Percentiles rank a stretch among this genome's conserved stretches.
Conservation (phyloP, 2,113 vertebrate genomes). For the Xenus cinereus region DNA sequence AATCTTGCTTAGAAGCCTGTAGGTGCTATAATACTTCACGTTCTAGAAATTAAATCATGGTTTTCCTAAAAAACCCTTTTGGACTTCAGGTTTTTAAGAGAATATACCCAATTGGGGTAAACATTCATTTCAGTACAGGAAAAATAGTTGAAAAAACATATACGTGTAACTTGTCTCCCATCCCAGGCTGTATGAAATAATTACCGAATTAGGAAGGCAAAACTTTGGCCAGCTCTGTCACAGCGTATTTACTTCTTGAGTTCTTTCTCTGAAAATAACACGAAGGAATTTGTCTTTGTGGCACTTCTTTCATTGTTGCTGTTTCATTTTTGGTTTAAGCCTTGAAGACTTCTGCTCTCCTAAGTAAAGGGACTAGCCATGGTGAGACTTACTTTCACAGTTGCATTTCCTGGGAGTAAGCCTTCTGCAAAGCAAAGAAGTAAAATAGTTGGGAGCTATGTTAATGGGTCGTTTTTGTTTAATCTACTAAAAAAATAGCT, state of each 20-base stretch:
- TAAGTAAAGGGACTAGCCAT: background rate
- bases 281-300: background rate
- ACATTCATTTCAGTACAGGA: background rate
- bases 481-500: background rate
- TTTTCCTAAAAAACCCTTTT: background rate
- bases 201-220: background rate
- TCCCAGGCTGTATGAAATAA: background rate
- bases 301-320: background rate
- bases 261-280: background rate
- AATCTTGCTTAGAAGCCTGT: background rate
- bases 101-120: background rate
- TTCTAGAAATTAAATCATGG: background rate
- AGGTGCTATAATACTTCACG: background rate
- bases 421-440: background rate
- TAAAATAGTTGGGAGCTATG: background rate
- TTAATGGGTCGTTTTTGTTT: background rate
- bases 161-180: accelerated
- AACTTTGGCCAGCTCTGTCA: background rate
- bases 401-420: background rate
- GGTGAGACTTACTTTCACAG: background rate
- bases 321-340: background rate
- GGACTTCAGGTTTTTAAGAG: background rate
- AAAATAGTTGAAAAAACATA: background rate
- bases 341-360: background rate
- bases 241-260: background rate